These are phyloP conservation scores for Scaptomyza montana DNA, from an alignment of 1,140 invertebrate species.

Conservation along the genomic window DNA sequence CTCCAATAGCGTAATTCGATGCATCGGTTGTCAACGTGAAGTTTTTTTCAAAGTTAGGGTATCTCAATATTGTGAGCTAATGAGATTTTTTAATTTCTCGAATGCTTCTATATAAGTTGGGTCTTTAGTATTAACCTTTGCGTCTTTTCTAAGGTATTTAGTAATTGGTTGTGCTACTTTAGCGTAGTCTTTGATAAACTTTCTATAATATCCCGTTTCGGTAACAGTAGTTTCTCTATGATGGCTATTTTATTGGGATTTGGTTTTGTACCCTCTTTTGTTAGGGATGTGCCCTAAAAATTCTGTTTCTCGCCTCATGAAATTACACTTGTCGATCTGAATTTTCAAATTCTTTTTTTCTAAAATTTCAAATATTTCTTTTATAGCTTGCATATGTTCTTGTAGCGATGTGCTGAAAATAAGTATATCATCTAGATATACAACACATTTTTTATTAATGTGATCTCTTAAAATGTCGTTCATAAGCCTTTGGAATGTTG, in stretches of 20 bases:
- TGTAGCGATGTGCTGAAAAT: slow-evolving; percentile 41
- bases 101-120: slow-evolving; percentile 27
- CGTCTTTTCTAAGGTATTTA: slow-evolving; percentile 27
- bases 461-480: slow-evolving; percentile 22
- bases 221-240: background rate
- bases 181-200: slow-evolving; percentile 13
- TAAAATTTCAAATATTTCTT: slow-evolving; percentile 24
- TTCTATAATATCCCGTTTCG: slow-evolving; percentile 18
- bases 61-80: slow-evolving; percentile 2
- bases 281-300: slow-evolving; percentile 16
- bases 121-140: slow-evolving; percentile 21
- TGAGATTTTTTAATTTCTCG: slow-evolving; percentile 24
- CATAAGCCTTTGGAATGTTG: slow-evolving; percentile 36
- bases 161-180: slow-evolving; percentile 11
- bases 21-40: slow-evolving; percentile 12
- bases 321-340: slow-evolving; percentile 24
- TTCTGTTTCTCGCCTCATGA: slow-evolving; percentile 28
- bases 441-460: slow-evolving; percentile 32
- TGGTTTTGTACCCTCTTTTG: slow-evolving; percentile 16
- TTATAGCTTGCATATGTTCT: slow-evolving; percentile 29
- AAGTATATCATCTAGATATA: slow-evolving; percentile 50
- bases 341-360: slow-evolving; percentile 24
- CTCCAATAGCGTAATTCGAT: slow-evolving; percentile 11
- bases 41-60: slow-evolving; percentile 9
- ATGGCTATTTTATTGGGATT: slow-evolving; percentile 22